Evolutionary conservation across 2,113 vertebrate genomes (phyloP).

Genomic region (Steatornis caripensis): DNA sequence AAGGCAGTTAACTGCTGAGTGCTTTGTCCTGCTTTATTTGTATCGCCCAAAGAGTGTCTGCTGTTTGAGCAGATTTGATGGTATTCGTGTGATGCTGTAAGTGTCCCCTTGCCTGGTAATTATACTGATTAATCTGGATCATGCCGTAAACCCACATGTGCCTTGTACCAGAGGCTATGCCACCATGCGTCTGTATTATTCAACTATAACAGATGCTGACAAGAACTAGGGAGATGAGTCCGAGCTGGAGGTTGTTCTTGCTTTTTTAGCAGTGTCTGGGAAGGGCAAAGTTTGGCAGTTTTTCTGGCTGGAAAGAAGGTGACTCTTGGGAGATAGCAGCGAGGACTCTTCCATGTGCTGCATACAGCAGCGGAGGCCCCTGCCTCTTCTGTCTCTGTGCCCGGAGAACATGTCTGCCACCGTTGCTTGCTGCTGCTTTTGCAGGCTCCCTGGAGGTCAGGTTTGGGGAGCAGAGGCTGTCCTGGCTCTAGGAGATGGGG

Average conservation of each 20-base stretch:
- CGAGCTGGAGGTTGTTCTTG: conserved; percentile 18
- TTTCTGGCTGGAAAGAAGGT: neutral
- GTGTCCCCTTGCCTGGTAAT: conserved; percentile 47
- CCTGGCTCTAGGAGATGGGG: neutral
- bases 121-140: conserved; percentile 48
- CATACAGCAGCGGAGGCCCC: neutral
- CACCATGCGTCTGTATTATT: neutral
- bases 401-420: neutral
- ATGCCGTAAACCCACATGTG: conserved; percentile 24
- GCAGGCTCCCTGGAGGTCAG: neutral
- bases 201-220: conserved; percentile 24
- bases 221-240: neutral
- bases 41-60: neutral
- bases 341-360: neutral
- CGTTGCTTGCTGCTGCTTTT: neutral
- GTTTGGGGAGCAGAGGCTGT: neutral
- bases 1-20: neutral
- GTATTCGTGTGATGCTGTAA: conserved; percentile 2
- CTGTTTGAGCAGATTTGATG: neutral
- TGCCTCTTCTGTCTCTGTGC: neutral
- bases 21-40: conserved; percentile 14
- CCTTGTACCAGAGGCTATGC: conserved; percentile 22
- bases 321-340: neutral
- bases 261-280: neutral
- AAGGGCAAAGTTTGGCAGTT: neutral